Conservation (phyloP, 1,140 invertebrate species). For the Asbolus verrucosus region DNA sequence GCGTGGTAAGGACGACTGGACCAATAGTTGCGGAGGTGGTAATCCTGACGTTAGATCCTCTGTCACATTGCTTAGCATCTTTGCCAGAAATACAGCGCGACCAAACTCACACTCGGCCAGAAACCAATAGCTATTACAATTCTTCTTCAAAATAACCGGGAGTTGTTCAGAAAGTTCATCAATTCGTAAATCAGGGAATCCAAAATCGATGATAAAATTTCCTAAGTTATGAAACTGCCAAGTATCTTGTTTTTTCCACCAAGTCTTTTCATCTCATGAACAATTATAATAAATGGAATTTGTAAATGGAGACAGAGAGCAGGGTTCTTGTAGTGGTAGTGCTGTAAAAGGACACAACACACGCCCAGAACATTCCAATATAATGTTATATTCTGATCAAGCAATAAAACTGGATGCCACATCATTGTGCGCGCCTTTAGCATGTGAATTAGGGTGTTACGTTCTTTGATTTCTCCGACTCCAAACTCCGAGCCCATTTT, state of each 20-base stretch:
- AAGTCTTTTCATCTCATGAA: too few relatives aligned
- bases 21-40: slow-evolving; percentile 56
- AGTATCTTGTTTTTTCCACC: too few relatives aligned
- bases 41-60: slow-evolving; percentile 51
- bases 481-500: slow-evolving; percentile 50
- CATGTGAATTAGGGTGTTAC: slow-evolving; percentile 62
- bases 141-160: too few relatives aligned
- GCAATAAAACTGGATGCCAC: slow-evolving; percentile 63
- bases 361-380: slow-evolving; percentile 60
- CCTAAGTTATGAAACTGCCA: too few relatives aligned
- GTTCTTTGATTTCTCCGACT: slow-evolving; percentile 60
- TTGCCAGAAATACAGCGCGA: slow-evolving; percentile 37
- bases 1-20: slow-evolving; percentile 55
- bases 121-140: too few relatives aligned
- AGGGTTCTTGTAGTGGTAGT: slow-evolving; percentile 33
- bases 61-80: slow-evolving; percentile 45
- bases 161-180: too few relatives aligned
- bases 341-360: slow-evolving; percentile 48
- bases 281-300: too few relatives aligned
- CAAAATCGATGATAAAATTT: too few relatives aligned
- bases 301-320: not conserved
- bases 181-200: too few relatives aligned
- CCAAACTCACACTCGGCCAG: not conserved
- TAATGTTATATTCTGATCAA: slow-evolving; percentile 64
- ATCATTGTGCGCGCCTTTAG: slow-evolving; percentile 61